Conservation (phyloP, 2,888 invertebrate species). For the Anoplius nigerrimus region DNA sequence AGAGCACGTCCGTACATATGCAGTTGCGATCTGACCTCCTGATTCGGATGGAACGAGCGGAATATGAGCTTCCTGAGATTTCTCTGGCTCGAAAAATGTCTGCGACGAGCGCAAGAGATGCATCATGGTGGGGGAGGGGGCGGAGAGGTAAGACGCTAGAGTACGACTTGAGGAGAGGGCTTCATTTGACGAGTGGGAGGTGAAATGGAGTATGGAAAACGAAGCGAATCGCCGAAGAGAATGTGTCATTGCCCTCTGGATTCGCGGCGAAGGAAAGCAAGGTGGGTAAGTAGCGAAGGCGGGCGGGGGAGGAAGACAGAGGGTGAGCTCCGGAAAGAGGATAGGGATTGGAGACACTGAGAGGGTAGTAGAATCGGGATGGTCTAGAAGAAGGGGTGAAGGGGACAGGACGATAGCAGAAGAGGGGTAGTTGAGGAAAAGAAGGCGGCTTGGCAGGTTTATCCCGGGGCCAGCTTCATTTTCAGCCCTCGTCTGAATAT, state of each 20-base stretch:
- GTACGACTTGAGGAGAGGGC: constrained; percentile 15
- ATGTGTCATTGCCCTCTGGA: constrained; percentile 42
- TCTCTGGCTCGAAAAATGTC: constrained; percentile 12
- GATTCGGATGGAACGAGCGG: constrained; percentile 1
- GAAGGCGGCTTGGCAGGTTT: constrained; percentile 54
- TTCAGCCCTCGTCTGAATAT: constrained; percentile 62
- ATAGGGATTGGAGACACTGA: not conserved
- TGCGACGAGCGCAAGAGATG: not conserved
- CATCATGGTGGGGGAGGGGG: not conserved
- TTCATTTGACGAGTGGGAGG: constrained; percentile 40
- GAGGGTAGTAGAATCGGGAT: constrained; percentile 17
- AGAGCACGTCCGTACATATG: no score
- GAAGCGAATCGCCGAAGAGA: constrained; percentile 42
- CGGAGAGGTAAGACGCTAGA: constrained; percentile 11
- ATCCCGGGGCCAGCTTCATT: constrained; percentile 60
- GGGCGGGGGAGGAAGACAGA: constrained; percentile 3
- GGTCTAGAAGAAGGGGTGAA: constrained; percentile 9
- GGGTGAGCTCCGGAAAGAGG: not conserved
- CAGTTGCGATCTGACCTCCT: not conserved
- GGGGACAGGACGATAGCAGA: constrained; percentile 16
- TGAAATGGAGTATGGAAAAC: constrained; percentile 47
- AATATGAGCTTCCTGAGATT: constrained; percentile 12
- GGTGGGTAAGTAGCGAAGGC: not conserved
- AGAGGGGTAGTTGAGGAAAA: constrained; percentile 12
- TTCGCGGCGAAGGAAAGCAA: constrained; percentile 13